Conservation (phyloP, 2,888 invertebrate species). For the Hypercompe scribonia region DNA sequence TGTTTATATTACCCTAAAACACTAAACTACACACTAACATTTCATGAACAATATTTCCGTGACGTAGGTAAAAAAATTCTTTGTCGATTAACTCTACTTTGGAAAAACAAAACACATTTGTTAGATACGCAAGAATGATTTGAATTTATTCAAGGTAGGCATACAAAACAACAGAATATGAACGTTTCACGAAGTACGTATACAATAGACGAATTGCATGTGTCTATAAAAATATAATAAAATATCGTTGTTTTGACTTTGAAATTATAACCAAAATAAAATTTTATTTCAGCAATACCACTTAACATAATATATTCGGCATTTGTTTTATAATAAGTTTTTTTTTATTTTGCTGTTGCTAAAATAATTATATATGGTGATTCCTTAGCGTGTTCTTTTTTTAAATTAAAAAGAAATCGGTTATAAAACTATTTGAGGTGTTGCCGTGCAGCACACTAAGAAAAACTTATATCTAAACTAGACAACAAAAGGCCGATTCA, state of each 20-base stretch:
- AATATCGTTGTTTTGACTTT: not conserved
- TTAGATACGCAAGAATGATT: constrained; percentile 16
- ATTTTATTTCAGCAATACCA: not conserved
- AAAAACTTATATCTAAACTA: too few relatives aligned
- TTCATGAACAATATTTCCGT: not conserved
- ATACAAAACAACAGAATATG: not conserved
- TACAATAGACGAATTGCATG: not conserved
- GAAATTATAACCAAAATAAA: not conserved
- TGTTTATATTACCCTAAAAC: not conserved
- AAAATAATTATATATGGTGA: not conserved
- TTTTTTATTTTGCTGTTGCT: not conserved
- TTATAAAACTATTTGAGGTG: too few relatives aligned
- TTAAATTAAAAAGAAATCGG: too few relatives aligned
- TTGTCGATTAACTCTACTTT: constrained; percentile 2
- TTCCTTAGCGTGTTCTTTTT: not conserved
- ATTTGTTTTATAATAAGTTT: not conserved
- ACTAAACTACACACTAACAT: not conserved
- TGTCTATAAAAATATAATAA: not conserved
- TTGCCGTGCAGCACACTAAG: too few relatives aligned
- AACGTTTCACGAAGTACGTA: not conserved
- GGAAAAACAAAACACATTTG: constrained; percentile 1
- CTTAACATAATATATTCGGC: not conserved
- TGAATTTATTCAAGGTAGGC: constrained; percentile 9
- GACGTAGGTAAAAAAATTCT: constrained; percentile 1
- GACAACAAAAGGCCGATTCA: too few relatives aligned